Evolutionary conservation across 2,113 vertebrate species (phyloP).

Genomic region (Corvus moneduloides): DNA sequence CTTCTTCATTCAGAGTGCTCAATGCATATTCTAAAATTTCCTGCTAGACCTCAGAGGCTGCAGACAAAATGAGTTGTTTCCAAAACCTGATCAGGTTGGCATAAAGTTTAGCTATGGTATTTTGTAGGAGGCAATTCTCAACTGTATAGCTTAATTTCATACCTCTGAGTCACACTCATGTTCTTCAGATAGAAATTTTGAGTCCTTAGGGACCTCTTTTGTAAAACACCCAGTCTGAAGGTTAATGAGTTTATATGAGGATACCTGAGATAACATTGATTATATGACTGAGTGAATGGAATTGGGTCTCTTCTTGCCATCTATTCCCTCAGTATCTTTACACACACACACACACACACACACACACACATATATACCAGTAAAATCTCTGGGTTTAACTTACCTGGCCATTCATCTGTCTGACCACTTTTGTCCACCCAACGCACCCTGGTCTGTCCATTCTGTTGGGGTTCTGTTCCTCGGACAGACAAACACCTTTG

Average conservation of each 20-base stretch:
- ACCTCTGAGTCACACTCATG: background rate
- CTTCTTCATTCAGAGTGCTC: background rate
- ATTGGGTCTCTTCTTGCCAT: background rate
- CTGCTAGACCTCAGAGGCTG: background rate
- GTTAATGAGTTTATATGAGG: background rate
- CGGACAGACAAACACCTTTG: background rate
- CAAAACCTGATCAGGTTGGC: background rate
- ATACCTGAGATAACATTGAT: background rate
- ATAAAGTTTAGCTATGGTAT: background rate
- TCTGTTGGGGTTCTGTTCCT: background rate
- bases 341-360: background rate
- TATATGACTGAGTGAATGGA: background rate
- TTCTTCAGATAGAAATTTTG: background rate
- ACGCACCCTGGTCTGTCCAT: background rate
- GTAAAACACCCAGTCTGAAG: background rate
- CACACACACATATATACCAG: no score
- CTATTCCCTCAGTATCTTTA: background rate
- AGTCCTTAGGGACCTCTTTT: background rate
- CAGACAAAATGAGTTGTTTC: accelerated
- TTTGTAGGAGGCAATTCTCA: background rate
- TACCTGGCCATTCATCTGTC: background rate
- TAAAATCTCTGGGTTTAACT: background rate
- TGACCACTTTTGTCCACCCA: background rate
- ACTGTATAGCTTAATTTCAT: background rate
- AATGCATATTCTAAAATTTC: background rate